Evolutionary conservation across 2,888 invertebrate species (phyloP).

Genomic region (Dendrolimus pini): DNA sequence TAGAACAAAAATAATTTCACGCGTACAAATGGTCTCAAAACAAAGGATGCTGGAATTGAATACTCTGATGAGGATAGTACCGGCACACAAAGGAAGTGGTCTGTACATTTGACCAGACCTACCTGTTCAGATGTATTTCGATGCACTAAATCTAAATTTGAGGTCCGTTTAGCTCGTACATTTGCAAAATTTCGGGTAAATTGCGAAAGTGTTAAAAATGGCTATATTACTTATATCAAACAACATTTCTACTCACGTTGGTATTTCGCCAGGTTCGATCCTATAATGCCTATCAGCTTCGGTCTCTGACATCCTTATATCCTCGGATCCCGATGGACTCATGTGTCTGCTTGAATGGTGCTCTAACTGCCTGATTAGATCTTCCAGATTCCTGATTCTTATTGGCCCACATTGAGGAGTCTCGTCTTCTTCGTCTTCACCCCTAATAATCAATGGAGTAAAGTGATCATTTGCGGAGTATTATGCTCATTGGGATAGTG

Average conservation of each 20-base stretch:
- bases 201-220: too few species aligned
- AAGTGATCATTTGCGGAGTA: too few species aligned
- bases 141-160: too few species aligned
- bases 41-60: not conserved
- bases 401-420: conserved; percentile 89
- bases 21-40: not conserved
- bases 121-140: too few species aligned
- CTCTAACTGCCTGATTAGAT: conserved; percentile 91
- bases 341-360: conserved; percentile 91
- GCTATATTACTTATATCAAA: too few species aligned
- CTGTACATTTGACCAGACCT: too few species aligned
- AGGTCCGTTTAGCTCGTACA: too few species aligned
- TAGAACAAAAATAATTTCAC: not conserved
- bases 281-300: conserved; percentile 93
- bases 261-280: conserved; percentile 78
- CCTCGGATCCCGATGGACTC: conserved; percentile 94
- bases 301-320: conserved; percentile 91
- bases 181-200: too few species aligned
- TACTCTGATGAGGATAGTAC: not conserved
- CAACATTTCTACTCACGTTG: conserved; percentile 49
- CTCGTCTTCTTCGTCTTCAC: conserved; percentile 81
- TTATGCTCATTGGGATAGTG: too few species aligned
- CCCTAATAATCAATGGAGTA: conserved; percentile 20
- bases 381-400: conserved; percentile 93
- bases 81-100: too few species aligned